phyloP scores from a whole-genome alignment of 2,113 vertebrate genomes.

The Apus apus region DNA sequence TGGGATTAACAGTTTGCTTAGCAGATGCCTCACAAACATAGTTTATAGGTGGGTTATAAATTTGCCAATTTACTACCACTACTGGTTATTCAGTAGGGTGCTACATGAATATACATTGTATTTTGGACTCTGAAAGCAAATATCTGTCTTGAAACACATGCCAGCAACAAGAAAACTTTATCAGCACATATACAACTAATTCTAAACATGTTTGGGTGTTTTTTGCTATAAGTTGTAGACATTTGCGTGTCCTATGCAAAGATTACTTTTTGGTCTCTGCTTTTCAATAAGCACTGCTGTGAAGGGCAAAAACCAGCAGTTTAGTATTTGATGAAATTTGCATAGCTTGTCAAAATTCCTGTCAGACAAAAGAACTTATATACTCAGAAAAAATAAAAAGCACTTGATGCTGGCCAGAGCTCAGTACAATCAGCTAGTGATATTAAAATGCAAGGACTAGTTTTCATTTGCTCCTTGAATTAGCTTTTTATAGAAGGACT shows the following conservation, averaged over 20 bases:
- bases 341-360: slow-evolving; percentile 12
- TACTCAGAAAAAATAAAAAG: slow-evolving; percentile 9
- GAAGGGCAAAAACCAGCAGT: not conserved
- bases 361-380: not conserved
- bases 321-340: not conserved
- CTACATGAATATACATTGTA: not conserved
- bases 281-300: not conserved
- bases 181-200: not conserved
- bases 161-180: not conserved
- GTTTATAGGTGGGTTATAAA: not conserved
- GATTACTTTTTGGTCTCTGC: not conserved
- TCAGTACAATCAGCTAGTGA: not conserved
- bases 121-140: not conserved
- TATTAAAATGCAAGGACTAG: slow-evolving; percentile 7
- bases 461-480: slow-evolving; percentile 32
- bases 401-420: not conserved
- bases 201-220: not conserved
- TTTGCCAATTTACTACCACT: not conserved
- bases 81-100: not conserved
- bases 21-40: not conserved
- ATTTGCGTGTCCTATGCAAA: not conserved
- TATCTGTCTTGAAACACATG: not conserved
- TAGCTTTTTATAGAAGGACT: not conserved
- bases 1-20: not conserved
- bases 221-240: not conserved